phyloP scores from a whole-genome alignment of 2,113 vertebrate species.

The Verasper variegatus region DNA sequence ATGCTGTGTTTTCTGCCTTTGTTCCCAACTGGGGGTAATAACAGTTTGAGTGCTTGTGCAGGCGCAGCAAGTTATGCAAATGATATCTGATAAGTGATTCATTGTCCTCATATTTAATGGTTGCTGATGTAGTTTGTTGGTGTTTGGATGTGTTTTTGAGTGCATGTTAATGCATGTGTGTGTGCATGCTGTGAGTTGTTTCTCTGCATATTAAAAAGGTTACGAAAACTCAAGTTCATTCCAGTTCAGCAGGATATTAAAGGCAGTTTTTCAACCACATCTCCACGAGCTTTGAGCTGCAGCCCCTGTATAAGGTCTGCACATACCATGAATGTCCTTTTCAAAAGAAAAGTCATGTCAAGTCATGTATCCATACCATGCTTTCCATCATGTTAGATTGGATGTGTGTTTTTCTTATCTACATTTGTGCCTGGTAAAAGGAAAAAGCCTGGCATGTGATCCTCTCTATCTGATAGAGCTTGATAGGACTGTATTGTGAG shows the following conservation, averaged over 20 bases:
- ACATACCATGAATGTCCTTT: not conserved
- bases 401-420: conserved; percentile 35
- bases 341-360: not conserved
- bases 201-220: not conserved
- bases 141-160: conserved; percentile 28
- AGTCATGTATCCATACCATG: conserved; percentile 3
- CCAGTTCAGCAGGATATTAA: not conserved
- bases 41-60: conserved; percentile 38
- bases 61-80: conserved; percentile 61
- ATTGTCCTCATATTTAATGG: conserved; percentile 49
- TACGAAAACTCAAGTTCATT: not conserved
- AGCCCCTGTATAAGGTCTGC: not conserved
- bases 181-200: not conserved
- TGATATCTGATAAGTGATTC: conserved; percentile 57
- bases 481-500: not conserved
- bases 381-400: conserved; percentile 14
- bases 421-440: conserved; percentile 20
- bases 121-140: conserved; percentile 32
- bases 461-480: not conserved
- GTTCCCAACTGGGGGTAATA: conserved; percentile 36
- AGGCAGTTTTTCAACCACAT: not conserved
- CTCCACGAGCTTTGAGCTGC: not conserved
- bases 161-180: conserved; percentile 29
- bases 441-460: conserved; percentile 15
- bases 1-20: conserved; percentile 17